Conservation (phyloP, 2,113 vertebrate genomes). For the Stigmatopora nigra region DNA sequence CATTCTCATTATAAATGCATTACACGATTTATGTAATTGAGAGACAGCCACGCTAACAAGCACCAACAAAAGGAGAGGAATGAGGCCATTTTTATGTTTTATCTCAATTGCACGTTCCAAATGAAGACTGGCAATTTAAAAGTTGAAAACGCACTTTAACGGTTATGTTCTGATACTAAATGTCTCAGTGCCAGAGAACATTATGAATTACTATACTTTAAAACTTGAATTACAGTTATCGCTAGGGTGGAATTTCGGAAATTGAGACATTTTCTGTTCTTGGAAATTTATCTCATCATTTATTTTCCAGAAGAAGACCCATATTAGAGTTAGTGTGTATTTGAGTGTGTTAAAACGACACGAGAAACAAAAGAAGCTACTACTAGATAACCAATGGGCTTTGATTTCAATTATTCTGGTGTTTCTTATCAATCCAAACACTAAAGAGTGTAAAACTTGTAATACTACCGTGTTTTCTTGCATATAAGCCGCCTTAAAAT, state of each 20-base stretch:
- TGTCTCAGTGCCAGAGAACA: neutral
- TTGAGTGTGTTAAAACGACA: too few species aligned
- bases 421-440: too few species aligned
- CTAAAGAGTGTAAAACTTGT: too few species aligned
- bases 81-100: neutral
- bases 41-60: neutral
- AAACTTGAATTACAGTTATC: neutral
- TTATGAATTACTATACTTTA: neutral
- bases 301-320: neutral
- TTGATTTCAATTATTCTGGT: neutral
- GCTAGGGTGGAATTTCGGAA: neutral
- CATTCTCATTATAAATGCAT: neutral
- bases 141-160: neutral
- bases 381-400: neutral
- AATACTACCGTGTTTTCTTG: too few species aligned
- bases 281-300: neutral
- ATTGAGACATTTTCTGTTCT: neutral
- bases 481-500: too few species aligned
- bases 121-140: slow-evolving; percentile 1
- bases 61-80: neutral
- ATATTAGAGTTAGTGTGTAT: neutral
- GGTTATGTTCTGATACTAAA: neutral
- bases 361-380: too few species aligned
- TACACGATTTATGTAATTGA: neutral
- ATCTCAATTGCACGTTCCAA: neutral